These are phyloP conservation scores for Orchestia grillus DNA, from an alignment of 1,140 invertebrate species.

Conservation along the genomic window DNA sequence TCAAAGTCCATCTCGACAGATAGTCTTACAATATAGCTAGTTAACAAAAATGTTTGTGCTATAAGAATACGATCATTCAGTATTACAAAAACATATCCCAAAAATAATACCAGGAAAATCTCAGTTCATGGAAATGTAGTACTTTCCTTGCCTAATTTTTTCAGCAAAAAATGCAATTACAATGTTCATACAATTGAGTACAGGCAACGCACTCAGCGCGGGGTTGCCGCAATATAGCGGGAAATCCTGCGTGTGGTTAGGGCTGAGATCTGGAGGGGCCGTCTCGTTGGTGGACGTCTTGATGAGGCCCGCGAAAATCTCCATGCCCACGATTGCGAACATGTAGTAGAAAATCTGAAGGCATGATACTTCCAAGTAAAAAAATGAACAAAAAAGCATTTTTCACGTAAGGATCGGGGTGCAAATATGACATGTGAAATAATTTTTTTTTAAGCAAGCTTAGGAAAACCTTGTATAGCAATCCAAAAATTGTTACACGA, in stretches of 20 bases:
- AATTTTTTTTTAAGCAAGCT: too few relatives aligned
- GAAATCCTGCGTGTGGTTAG: background rate
- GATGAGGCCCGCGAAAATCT: constrained; percentile 73
- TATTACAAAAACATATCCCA: too few relatives aligned
- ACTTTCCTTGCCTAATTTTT: background rate
- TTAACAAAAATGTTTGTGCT: background rate
- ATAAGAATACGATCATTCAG: background rate
- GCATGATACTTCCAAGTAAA: background rate
- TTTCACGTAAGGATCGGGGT: background rate
- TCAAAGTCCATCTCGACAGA: background rate
- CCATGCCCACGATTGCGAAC: constrained; percentile 76
- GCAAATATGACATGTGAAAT: too few relatives aligned
- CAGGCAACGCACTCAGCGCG: constrained; percentile 64
- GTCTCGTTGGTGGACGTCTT: constrained; percentile 70
- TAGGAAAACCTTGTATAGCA: background rate
- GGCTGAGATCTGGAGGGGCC: constrained; percentile 48
- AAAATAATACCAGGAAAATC: background rate
- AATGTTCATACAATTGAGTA: background rate
- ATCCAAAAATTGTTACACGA: background rate
- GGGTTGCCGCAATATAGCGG: constrained; percentile 72
- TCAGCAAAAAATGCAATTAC: background rate
- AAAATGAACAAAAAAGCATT: background rate
- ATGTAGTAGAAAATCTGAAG: constrained; percentile 74
- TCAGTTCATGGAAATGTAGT: background rate
- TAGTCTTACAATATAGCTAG: background rate